phyloP scores from a whole-genome alignment of 2,113 vertebrate genomes.

The Piaya cayana region DNA sequence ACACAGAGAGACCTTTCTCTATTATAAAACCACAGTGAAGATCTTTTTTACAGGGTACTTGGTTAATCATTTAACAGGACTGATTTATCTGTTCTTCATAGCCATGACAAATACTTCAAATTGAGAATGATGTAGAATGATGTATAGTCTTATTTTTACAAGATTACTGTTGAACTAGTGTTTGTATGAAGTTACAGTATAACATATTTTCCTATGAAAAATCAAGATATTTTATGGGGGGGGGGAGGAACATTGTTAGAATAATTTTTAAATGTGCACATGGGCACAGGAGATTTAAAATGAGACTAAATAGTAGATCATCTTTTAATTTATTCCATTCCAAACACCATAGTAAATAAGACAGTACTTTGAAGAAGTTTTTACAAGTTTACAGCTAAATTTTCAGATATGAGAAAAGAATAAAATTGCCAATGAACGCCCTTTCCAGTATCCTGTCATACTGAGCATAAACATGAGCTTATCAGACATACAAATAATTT shows the following conservation, averaged over 20 bases:
- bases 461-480: neutral
- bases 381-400: neutral
- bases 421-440: neutral
- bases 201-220: neutral
- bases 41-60: neutral
- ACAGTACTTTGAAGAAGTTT: neutral
- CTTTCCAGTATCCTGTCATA: neutral
- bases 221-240: neutral
- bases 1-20: neutral
- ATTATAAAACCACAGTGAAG: neutral
- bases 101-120: neutral
- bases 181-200: neutral
- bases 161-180: neutral
- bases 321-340: neutral
- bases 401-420: neutral
- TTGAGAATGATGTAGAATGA: neutral
- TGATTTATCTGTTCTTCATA: conserved; percentile 1
- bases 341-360: neutral
- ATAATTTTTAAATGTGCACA: neutral
- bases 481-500: neutral
- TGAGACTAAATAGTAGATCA: neutral
- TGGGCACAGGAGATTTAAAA: neutral
- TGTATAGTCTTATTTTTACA: neutral
- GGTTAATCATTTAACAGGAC: neutral
- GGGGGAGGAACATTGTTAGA: neutral